Percentiles rank a stretch among this genome's conserved stretches.
These are phyloP conservation scores for Epistrophe grossulariae DNA, from an alignment of 2,888 invertebrate species.

Conservation along the genomic window DNA sequence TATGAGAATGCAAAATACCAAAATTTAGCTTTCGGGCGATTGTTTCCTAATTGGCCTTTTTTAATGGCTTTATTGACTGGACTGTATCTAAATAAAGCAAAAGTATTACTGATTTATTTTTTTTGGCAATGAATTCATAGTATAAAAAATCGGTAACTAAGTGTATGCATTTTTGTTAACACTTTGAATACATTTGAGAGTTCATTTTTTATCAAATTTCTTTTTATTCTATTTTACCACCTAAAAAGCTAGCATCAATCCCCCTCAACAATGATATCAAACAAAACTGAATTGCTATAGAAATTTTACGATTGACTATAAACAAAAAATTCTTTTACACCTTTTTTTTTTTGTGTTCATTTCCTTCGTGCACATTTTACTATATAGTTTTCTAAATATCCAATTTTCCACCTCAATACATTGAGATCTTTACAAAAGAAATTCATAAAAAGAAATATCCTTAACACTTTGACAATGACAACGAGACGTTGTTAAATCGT, in stretches of 20 bases:
- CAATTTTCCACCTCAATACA: slow-evolving; percentile 60
- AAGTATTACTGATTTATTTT: too few relatives aligned
- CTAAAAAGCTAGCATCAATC: neutral
- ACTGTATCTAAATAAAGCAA: too few relatives aligned
- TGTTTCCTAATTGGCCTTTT: too few relatives aligned
- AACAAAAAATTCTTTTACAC: slow-evolving; percentile 10
- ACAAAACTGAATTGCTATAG: neutral
- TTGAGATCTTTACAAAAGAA: neutral
- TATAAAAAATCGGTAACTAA: neutral
- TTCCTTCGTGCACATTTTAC: slow-evolving; percentile 7
- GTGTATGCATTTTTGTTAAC: neutral
- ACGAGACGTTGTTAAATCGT: neutral
- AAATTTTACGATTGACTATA: slow-evolving; percentile 19
- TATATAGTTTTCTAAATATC: slow-evolving; percentile 31
- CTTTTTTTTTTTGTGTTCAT: neutral
- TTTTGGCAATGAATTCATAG: too few relatives aligned
- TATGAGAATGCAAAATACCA: too few relatives aligned
- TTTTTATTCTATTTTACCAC: neutral
- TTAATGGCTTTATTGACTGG: too few relatives aligned
- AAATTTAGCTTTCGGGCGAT: too few relatives aligned
- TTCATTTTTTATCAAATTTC: neutral
- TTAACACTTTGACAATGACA: neutral
- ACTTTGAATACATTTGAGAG: too few relatives aligned
- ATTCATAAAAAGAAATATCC: slow-evolving; percentile 18
- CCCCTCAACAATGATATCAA: neutral